phyloP scores from a whole-genome alignment of 2,113 vertebrate species.

The Circaetus gallicus region DNA sequence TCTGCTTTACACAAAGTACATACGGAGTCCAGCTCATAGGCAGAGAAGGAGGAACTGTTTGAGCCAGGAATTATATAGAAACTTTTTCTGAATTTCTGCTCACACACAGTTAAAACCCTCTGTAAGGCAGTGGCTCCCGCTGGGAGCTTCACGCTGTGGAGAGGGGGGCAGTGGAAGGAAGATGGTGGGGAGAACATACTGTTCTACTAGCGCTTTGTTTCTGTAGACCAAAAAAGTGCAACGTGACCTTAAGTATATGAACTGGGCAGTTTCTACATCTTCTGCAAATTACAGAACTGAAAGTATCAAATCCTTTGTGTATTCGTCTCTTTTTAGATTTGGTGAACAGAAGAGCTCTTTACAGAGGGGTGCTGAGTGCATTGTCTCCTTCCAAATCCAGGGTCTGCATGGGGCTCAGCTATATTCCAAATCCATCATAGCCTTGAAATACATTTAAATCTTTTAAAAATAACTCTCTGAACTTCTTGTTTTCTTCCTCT shows the following conservation, averaged over 20 bases:
- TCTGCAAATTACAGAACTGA: not conserved
- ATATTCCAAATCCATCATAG: not conserved
- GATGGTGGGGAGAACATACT: not conserved
- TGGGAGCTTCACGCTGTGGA: not conserved
- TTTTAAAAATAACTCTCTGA: not conserved
- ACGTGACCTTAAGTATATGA: not conserved
- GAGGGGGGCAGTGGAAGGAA: not conserved
- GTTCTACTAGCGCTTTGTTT: not conserved
- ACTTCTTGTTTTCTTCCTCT: not conserved
- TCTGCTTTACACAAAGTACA: not conserved
- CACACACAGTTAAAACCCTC: not conserved
- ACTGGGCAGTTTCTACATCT: not conserved
- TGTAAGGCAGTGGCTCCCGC: not conserved
- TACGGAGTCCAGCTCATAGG: not conserved
- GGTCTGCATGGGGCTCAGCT: not conserved
- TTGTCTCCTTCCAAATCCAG: not conserved
- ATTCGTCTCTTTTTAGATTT: not conserved
- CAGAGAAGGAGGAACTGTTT: not conserved
- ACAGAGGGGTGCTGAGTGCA: not conserved
- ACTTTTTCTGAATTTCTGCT: not conserved
- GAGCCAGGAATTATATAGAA: not conserved
- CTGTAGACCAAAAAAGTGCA: conserved; percentile 1
- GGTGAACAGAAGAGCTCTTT: not conserved
- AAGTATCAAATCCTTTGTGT: not conserved
- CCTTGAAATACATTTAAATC: not conserved